Percentiles rank a stretch among this genome's conserved stretches.
These are phyloP conservation scores for Aphaenogaster ashmeadi DNA, from an alignment of 1,140 invertebrate genomes.

Conservation along the genomic window DNA sequence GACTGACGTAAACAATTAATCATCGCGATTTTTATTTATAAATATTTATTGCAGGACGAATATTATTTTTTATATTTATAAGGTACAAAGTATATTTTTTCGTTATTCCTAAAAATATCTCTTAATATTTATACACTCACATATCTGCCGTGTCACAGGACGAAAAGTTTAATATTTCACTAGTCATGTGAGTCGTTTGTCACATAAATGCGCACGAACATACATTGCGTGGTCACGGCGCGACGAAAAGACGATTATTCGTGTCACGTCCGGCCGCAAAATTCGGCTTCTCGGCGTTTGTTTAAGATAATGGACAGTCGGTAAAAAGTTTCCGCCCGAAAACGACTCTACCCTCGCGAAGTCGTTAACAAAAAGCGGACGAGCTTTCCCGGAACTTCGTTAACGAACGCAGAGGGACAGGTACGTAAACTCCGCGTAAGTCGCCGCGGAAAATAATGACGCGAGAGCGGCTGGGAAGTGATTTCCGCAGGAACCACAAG, in stretches of 20 bases:
- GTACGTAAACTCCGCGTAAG: constrained; percentile 73
- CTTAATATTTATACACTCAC: neutral
- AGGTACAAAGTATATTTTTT: neutral
- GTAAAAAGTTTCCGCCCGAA: constrained; percentile 65
- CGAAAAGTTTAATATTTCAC: constrained; percentile 23
- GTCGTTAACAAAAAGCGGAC: constrained; percentile 74
- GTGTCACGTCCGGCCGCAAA: constrained; percentile 53
- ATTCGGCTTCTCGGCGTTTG: constrained; percentile 38
- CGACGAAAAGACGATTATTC: constrained; percentile 65
- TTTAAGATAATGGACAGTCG: constrained; percentile 65
- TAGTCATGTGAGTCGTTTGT: constrained; percentile 39
- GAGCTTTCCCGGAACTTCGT: constrained; percentile 67
- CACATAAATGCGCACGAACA: constrained; percentile 36
- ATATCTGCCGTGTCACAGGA: neutral
- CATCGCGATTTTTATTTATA: neutral
- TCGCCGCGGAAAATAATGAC: constrained; percentile 69
- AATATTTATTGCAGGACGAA: neutral
- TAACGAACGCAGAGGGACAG: constrained; percentile 70
- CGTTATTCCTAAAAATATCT: neutral
- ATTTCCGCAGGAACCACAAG: constrained; percentile 68
- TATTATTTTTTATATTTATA: neutral
- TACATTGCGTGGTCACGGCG: constrained; percentile 18
- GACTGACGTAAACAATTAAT: neutral
- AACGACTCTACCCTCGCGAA: constrained; percentile 63
- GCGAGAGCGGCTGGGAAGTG: constrained; percentile 58